Evolutionary conservation across 2,113 vertebrate genomes (phyloP), one percentile per base, ranked within the genome.

Genomic region (Microcebus ravelobensis): DNA sequence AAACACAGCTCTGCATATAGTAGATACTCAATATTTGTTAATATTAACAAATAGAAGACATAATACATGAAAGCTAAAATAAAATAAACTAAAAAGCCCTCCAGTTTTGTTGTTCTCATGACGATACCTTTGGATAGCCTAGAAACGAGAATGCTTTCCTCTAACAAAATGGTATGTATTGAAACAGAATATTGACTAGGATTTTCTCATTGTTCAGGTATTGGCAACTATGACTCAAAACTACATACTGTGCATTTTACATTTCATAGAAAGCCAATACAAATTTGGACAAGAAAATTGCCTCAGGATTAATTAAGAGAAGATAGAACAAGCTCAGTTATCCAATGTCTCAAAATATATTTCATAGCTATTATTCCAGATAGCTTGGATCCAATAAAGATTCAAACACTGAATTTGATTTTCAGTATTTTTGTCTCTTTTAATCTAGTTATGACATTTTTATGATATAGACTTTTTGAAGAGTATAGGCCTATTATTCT

Each of bases 191-290:
- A 77, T 39, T n/a, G 7, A 27, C 23, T 31, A 12, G 7, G 3
- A 23, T 84, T 57, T 61, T n/a, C 25, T 12, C 36, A 79, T n/a
- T 84, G n/a, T 65, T 6, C 71, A 61, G 4, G n/a, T 59, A 80
- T 80, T 67, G 27, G 21, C 27, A 95, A 74, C 4, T 79, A 91
- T 77, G 12, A 45, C 18, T 65, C 89, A 80, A 91, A 94, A 88
- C 34, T 87, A 74, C 36, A 63, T 68, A 68, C 29, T 59, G 39
- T 42, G 5, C 6, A 93, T 39, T 93, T 59, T 73, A 80, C 31
- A 73, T 85, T 85, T 67, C 63, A 90, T 57, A 73, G 77, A 92
- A 87, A 25, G 39, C 45, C 65, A 80, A 71, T 88, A 79, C 91
- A 95, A 96, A 83, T 57, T 55, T 57, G 8, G 29, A 90, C 29